Conservation (phyloP, 1,140 invertebrate genomes). For the Coelopa frigida region DNA sequence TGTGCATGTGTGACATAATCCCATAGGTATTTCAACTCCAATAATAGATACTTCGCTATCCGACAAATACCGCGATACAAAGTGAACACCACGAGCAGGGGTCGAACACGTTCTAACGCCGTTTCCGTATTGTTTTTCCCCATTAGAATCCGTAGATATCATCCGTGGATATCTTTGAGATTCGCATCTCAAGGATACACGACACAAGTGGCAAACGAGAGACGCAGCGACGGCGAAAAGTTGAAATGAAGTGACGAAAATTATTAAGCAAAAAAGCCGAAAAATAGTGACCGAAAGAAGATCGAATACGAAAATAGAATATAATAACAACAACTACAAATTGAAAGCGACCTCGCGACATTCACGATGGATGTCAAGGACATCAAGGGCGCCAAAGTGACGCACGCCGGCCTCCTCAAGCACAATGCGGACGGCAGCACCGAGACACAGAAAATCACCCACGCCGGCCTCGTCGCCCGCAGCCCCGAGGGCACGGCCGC, state of each 20-base stretch:
- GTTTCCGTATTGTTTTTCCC: no score
- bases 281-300: constrained; percentile 18
- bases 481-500: constrained; percentile 87
- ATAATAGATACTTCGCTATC: no score
- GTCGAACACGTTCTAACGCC: no score
- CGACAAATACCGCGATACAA: no score
- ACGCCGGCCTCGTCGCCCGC: constrained; percentile 71
- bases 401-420: constrained; percentile 41
- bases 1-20: no score
- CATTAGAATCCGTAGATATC: no score
- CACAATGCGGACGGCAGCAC: constrained; percentile 42
- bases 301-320: constrained; percentile 12
- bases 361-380: constrained; percentile 43
- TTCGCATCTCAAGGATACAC: no score
- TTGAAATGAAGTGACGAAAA: constrained; percentile 14
- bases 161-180: no score
- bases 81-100: no score
- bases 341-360: background rate
- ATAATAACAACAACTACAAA: background rate
- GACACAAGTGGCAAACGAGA: no score
- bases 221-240: constrained; percentile 11
- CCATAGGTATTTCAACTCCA: no score
- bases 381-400: constrained; percentile 44
- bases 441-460: constrained; percentile 48
- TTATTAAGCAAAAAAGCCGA: background rate